Conservation (phyloP, 1,140 invertebrate species). For the Penaeus indicus region DNA sequence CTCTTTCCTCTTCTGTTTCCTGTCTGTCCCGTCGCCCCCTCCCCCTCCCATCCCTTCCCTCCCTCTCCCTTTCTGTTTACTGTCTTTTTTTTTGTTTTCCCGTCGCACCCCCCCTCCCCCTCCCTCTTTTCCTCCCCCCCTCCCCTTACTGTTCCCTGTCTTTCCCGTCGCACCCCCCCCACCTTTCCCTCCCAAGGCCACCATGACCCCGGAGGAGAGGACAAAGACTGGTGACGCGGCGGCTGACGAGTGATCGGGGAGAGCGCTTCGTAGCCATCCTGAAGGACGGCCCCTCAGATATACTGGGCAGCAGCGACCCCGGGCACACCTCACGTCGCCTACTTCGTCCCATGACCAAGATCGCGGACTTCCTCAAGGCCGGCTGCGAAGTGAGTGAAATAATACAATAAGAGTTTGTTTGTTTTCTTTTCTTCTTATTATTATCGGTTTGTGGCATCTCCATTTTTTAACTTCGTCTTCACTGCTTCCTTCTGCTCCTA, state of each 20-base stretch:
- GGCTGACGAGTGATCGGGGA: slow-evolving; percentile 97
- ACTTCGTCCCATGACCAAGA: slow-evolving; percentile 99
- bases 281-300: slow-evolving; percentile 85
- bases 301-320: slow-evolving; percentile 99
- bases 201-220: slow-evolving; percentile 75
- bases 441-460: no score
- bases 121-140: no score
- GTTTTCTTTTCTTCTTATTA: background rate
- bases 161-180: background rate
- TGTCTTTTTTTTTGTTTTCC: no score
- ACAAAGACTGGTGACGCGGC: slow-evolving; percentile 83
- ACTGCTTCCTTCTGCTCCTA: no score
- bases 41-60: no score
- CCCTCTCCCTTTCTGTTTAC: no score
- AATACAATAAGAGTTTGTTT: background rate
- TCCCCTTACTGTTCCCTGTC: no score
- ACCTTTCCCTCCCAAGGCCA: background rate
- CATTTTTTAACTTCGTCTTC: no score
- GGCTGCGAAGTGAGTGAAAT: slow-evolving; percentile 83
- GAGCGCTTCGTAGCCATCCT: slow-evolving; percentile 89
- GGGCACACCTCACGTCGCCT: slow-evolving; percentile 97
- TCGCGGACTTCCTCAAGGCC: slow-evolving; percentile 96
- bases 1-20: no score
- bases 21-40: no score
- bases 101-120: no score